These are phyloP conservation scores for Cecropterus lyciades DNA, from an alignment of 1,140 invertebrate species.

Conservation along the genomic window DNA sequence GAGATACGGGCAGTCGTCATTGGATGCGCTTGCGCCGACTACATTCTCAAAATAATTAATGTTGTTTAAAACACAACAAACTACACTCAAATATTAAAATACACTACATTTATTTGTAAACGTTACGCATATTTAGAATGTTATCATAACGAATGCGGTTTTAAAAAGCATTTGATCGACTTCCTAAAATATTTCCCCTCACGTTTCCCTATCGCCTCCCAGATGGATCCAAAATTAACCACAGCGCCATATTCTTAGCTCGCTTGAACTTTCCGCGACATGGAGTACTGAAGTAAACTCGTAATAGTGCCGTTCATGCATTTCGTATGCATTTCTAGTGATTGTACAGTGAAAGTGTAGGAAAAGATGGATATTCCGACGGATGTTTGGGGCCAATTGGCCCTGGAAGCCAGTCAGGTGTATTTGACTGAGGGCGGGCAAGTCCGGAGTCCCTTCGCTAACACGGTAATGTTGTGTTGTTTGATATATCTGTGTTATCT, in stretches of 20 bases:
- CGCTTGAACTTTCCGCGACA: conserved; percentile 56
- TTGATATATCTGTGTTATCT: neutral
- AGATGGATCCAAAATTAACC: conserved; percentile 79
- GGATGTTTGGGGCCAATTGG: conserved; percentile 93
- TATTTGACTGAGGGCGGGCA: conserved; percentile 91
- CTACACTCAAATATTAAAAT: neutral
- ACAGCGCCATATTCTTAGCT: conserved; percentile 69
- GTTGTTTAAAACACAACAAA: neutral
- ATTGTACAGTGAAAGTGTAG: conserved; percentile 41
- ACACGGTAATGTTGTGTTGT: conserved; percentile 87
- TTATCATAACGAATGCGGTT: conserved; percentile 1
- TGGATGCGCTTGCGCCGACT: neutral
- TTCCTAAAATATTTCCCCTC: conserved; percentile 52
- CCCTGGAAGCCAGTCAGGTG: conserved; percentile 92
- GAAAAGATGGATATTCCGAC: conserved; percentile 85
- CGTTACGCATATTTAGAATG: neutral
- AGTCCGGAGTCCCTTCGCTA: conserved; percentile 91
- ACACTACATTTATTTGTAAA: neutral
- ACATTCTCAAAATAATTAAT: neutral
- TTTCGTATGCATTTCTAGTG: conserved; percentile 53
- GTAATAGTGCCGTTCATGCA: conserved; percentile 35
- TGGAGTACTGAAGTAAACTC: conserved; percentile 51
- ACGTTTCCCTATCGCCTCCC: conserved; percentile 47
- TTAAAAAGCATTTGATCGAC: conserved; percentile 44
- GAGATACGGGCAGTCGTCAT: neutral